phyloP scores from a whole-genome alignment of 2,888 invertebrate genomes.

The Timandra comae region DNA sequence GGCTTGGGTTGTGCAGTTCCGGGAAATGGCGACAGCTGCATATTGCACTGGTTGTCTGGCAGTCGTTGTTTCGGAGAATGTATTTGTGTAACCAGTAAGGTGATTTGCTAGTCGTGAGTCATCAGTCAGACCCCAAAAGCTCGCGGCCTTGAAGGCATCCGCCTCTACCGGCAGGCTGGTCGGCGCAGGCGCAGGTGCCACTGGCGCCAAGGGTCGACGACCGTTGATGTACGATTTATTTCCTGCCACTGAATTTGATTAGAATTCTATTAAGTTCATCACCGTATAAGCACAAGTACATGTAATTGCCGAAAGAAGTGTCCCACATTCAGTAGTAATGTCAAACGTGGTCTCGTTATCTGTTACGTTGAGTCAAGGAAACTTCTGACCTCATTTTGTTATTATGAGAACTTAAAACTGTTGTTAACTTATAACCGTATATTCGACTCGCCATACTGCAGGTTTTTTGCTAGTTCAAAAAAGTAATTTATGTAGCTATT shows the following conservation, averaged over 20 bases:
- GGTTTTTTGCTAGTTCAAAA: no score
- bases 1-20: conserved; percentile 16
- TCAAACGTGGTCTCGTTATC: no score
- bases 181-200: conserved; percentile 56
- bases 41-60: conserved; percentile 7
- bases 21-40: conserved; percentile 19
- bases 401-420: no score
- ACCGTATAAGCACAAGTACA: no score
- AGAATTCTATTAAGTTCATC: no score
- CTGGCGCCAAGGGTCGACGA: conserved; percentile 50
- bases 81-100: conserved; percentile 12
- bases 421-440: no score
- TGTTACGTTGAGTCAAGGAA: no score
- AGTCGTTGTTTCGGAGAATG: not conserved
- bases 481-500: not conserved
- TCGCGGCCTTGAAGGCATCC: conserved; percentile 53
- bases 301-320: no score
- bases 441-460: no score
- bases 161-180: conserved; percentile 37
- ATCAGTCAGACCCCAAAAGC: conserved; percentile 38
- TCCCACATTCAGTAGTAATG: no score
- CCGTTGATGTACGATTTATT: conserved; percentile 39
- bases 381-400: no score
- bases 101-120: conserved; percentile 14
- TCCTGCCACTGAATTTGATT: conserved; percentile 17